phyloP scores from a whole-genome alignment of 2,888 invertebrate genomes.

The Polymixis lichenea region DNA sequence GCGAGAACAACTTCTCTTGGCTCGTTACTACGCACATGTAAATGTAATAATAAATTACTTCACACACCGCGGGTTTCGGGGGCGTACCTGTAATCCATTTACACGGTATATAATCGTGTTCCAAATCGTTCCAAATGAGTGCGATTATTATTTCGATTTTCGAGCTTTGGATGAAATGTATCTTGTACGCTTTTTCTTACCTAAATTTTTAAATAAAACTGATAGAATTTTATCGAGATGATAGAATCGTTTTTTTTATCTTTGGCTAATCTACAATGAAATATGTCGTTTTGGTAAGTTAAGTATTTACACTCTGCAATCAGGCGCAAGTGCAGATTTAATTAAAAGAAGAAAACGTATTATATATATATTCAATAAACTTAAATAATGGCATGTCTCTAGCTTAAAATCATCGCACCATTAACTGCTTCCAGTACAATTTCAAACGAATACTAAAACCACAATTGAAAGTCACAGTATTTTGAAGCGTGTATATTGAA shows the following conservation, averaged over 20 bases:
- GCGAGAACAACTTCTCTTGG: slow-evolving; percentile 39
- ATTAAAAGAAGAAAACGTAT: too few relatives aligned
- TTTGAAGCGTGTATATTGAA: slow-evolving; percentile 8
- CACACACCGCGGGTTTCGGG: slow-evolving; percentile 32
- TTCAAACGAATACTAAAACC: slow-evolving; percentile 17
- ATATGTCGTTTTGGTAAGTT: too few relatives aligned
- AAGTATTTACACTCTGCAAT: too few relatives aligned
- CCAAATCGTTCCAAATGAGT: slow-evolving; percentile 37
- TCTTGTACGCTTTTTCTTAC: not conserved
- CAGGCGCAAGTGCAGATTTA: too few relatives aligned
- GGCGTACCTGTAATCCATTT: slow-evolving; percentile 47
- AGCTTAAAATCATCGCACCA: not conserved
- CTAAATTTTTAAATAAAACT: too few relatives aligned
- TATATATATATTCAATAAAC: too few relatives aligned
- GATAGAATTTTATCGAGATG: too few relatives aligned
- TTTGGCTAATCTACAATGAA: too few relatives aligned
- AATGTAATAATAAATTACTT: slow-evolving; percentile 60
- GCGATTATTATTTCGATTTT: slow-evolving; percentile 42
- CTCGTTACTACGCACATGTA: slow-evolving; percentile 52
- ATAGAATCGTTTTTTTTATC: too few relatives aligned
- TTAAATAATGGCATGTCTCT: too few relatives aligned
- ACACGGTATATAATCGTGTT: slow-evolving; percentile 46
- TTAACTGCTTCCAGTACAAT: slow-evolving; percentile 6
- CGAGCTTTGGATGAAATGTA: slow-evolving; percentile 14
- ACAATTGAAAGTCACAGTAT: slow-evolving; percentile 14